phyloP scores from a whole-genome alignment of 23 tunicate genomes.

The Ciona savignyi region DNA sequence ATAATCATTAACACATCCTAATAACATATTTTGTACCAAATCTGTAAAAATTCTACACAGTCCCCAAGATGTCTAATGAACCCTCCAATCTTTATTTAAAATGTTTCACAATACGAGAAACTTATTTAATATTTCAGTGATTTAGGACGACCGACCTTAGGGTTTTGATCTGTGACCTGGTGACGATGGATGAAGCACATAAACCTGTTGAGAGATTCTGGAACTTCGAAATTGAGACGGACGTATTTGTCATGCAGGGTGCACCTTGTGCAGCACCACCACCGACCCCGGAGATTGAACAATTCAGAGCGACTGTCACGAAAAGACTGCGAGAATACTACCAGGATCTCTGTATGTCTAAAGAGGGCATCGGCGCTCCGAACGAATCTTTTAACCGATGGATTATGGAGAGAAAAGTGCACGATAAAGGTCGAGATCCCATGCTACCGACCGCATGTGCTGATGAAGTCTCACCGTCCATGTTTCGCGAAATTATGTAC shows the following conservation, averaged over 20 bases:
- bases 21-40: too few species aligned
- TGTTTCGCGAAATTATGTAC: constrained; percentile 83
- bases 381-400: constrained; percentile 78
- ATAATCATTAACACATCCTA: too few species aligned
- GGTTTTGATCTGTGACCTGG: too few species aligned
- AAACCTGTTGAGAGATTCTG: constrained; percentile 32
- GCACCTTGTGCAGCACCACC: constrained; percentile 62
- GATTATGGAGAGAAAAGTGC: constrained; percentile 76
- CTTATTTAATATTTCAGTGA: too few species aligned
- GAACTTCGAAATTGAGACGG: constrained; percentile 41
- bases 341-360: constrained; percentile 59
- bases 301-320: constrained; percentile 31
- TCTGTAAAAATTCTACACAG: too few species aligned
- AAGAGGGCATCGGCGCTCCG: constrained; percentile 87
- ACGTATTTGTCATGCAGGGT: constrained; percentile 67
- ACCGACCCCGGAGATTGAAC: constrained; percentile 71
- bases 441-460: constrained; percentile 64
- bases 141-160: too few species aligned
- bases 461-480: constrained; percentile 70
- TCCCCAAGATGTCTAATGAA: too few species aligned
- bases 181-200: not conserved
- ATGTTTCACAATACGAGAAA: too few species aligned
- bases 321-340: constrained; percentile 60
- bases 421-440: constrained; percentile 65
- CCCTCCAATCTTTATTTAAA: too few species aligned